phyloP scores from a whole-genome alignment of 2,888 invertebrate species.

The Deroplatys truncata region DNA sequence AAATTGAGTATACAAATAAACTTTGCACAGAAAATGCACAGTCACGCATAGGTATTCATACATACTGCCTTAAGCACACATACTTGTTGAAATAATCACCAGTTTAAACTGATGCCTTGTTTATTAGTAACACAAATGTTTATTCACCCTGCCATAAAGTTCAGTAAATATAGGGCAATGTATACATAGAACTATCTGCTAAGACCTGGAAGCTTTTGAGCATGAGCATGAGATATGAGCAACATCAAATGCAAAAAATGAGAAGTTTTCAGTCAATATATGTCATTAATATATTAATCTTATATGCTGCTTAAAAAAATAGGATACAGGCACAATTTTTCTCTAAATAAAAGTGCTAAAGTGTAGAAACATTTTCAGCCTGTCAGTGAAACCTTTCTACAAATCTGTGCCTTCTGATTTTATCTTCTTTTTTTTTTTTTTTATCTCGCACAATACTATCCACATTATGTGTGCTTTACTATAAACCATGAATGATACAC shows the following conservation, averaged over 20 bases:
- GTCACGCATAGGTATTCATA: background rate
- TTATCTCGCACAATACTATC: background rate
- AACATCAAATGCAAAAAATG: background rate
- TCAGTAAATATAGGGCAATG: background rate
- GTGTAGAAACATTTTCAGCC: background rate
- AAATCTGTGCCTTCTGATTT: background rate
- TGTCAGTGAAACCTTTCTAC: background rate
- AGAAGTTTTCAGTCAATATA: background rate
- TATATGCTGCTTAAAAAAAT: background rate
- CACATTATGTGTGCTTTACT: background rate
- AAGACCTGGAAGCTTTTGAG: background rate
- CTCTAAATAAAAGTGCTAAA: background rate
- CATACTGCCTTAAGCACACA: background rate
- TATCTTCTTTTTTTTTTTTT: background rate
- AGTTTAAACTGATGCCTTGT: background rate
- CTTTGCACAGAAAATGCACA: background rate
- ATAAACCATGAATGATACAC: background rate
- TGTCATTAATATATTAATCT: background rate
- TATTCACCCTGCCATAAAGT: background rate
- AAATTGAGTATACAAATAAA: background rate
- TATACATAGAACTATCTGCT: background rate
- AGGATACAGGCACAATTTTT: background rate
- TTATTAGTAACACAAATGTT: background rate
- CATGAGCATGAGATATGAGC: background rate
- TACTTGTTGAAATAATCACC: too few relatives aligned